Conservation (phyloP, 2,113 vertebrate species). For the Taurulus bubalis region DNA sequence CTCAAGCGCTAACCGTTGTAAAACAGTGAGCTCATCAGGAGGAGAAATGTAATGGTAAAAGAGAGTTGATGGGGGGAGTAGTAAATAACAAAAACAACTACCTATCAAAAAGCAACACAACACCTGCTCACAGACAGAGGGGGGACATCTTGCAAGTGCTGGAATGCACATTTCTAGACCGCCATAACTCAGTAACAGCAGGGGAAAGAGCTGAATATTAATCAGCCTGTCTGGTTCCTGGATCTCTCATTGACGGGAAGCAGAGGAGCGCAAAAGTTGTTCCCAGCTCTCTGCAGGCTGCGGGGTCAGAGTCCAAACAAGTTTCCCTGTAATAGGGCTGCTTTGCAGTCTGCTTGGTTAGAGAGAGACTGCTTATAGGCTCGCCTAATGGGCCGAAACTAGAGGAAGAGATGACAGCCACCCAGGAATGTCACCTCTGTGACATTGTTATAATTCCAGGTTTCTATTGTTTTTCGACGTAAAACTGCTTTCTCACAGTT, state of each 20-base stretch:
- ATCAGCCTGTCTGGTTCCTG: conserved; percentile 43
- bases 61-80: not conserved
- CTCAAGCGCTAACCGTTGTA: conserved; percentile 53
- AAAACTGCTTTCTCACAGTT: not conserved
- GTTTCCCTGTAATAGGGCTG: conserved; percentile 64
- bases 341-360: conserved; percentile 50
- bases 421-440: conserved; percentile 63
- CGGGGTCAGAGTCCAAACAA: conserved; percentile 69
- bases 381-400: conserved; percentile 49
- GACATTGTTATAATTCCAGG: conserved; percentile 43
- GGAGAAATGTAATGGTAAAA: conserved; percentile 29
- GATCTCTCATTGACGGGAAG: conserved; percentile 35
- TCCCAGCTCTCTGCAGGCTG: conserved; percentile 39
- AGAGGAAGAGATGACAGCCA: conserved; percentile 49
- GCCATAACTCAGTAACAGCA: conserved; percentile 36
- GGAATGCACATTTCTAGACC: conserved; percentile 55
- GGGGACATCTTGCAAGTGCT: conserved; percentile 29
- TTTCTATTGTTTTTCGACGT: conserved; percentile 18
- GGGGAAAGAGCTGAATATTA: conserved; percentile 38
- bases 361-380: conserved; percentile 36
- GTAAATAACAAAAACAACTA: not conserved
- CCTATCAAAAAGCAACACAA: conserved; percentile 41
- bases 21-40: conserved; percentile 64
- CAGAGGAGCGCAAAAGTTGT: conserved; percentile 53
- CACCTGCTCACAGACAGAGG: conserved; percentile 50